These are phyloP conservation scores for Megastigmus dorsalis DNA, from an alignment of 2,888 invertebrate species.

Conservation along the genomic window DNA sequence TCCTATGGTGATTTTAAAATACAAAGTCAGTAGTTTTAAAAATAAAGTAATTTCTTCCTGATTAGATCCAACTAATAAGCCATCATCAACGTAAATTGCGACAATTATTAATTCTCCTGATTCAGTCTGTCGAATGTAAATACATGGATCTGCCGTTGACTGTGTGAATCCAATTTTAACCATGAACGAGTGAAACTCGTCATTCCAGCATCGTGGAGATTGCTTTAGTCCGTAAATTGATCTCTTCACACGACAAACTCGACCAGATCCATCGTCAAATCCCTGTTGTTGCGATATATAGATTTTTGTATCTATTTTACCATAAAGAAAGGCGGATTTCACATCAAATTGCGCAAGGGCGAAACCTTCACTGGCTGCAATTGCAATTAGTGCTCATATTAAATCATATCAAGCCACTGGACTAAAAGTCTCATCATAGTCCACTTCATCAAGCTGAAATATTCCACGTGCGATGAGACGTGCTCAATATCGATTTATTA, in stretches of 20 bases:
- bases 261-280: neutral
- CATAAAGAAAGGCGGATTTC: no score
- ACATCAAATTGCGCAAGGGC: no score
- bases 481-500: slow-evolving; percentile 51
- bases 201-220: no score
- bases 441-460: slow-evolving; percentile 49
- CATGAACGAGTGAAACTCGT: no score
- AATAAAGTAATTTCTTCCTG: slow-evolving; percentile 23
- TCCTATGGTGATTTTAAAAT: slow-evolving; percentile 53
- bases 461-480: slow-evolving; percentile 47
- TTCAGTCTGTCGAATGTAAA: neutral
- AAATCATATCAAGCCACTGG: no score
- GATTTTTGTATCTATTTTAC: slow-evolving; percentile 42
- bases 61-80: slow-evolving; percentile 50
- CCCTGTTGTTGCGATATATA: neutral
- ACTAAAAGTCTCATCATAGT: slow-evolving; percentile 56
- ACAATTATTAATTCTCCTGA: neutral
- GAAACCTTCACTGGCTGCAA: no score
- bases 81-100: no score
- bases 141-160: no score
- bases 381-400: slow-evolving; percentile 50
- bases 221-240: no score
- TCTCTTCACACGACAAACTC: neutral
- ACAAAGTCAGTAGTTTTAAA: slow-evolving; percentile 30
- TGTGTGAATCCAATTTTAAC: no score